Evolutionary conservation across 2,113 vertebrate genomes (phyloP), one percentile per base, ranked within the genome.

Genomic region (Orthonyx spaldingii): DNA sequence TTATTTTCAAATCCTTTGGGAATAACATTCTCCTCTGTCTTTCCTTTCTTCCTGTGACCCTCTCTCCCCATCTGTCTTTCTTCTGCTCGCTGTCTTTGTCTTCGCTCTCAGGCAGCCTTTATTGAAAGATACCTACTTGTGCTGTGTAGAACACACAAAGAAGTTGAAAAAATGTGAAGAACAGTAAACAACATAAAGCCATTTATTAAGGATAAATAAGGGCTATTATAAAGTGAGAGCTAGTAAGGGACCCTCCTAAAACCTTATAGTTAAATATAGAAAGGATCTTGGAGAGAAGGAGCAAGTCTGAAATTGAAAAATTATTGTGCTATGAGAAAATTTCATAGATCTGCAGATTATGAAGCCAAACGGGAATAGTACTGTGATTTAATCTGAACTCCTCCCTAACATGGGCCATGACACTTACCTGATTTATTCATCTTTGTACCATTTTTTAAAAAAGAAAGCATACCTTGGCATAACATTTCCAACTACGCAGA

Each of bases 181-280:
- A 89, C 37, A 89, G 69, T 93, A 92, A 96, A 94, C 69, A 94
- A 81, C 41, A 84, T 84, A 96, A 96, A 93, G 41, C 76, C 72
- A 84, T 96, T 96, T 95, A 87, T 90, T 90, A 90, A 90, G 92
- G 71, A 75, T 84, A 92, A 95, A 90, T 44, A 95, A 41, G 49
- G 12, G 23, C 37, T 88, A 30, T 81, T 68, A 66, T 63, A 89
- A 92, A 69, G 26, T n/a, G 42, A 84, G 28, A 70, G 7, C 44
- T 46, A 74, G n/a, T 59, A 81, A 32, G 23, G 13, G 33, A 75
- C n/a, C 18, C 10, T 93, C 23, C 78, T 84, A 49, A 92, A 93
- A 74, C 6, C n/a, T 56, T 70, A 37, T 24, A 30, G 47, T 90
- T 81, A 86, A 94, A 90, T 93, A 81, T 81, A 64, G 44, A 56